Percentiles rank a stretch among this genome's conserved stretches.
phyloP scores from a whole-genome alignment of 2,797 vertebrate genomes.

The Neosilurus mollespiculum region DNA sequence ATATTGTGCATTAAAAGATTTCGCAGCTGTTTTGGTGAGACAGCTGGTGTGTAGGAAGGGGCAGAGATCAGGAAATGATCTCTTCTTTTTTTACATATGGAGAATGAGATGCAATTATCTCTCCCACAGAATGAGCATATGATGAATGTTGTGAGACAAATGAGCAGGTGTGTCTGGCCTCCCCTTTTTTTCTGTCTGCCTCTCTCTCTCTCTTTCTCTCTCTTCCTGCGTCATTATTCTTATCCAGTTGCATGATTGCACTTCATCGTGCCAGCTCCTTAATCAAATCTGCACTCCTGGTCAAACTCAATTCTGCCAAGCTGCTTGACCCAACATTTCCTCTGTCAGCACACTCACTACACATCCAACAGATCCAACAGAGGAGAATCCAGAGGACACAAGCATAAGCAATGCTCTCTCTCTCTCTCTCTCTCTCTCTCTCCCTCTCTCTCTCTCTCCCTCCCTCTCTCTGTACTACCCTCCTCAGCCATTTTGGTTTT shows the following conservation, averaged over 20 bases:
- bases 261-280: constrained; percentile 63
- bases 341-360: constrained; percentile 46
- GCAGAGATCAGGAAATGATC: constrained; percentile 9
- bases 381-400: constrained; percentile 8
- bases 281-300: constrained; percentile 70
- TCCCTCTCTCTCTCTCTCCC: constrained; percentile 25
- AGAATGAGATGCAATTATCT: constrained; percentile 20
- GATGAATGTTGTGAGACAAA: constrained; percentile 19
- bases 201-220: constrained; percentile 2
- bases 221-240: constrained; percentile 47
- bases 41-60: neutral
- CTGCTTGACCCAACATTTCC: constrained; percentile 49
- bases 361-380: neutral
- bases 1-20: neutral
- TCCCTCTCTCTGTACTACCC: neutral
- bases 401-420: neutral
- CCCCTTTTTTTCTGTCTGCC: constrained; percentile 6
- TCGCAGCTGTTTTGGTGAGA: neutral
- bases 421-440: constrained; percentile 32
- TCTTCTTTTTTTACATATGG: neutral
- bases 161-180: constrained; percentile 27
- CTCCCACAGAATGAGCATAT: constrained; percentile 1
- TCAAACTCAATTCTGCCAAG: constrained; percentile 69
- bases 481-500: neutral
- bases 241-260: constrained; percentile 62